These are phyloP conservation scores for Gopherus evgoodei DNA, from an alignment of 2,113 vertebrate genomes.

Conservation along the genomic window DNA sequence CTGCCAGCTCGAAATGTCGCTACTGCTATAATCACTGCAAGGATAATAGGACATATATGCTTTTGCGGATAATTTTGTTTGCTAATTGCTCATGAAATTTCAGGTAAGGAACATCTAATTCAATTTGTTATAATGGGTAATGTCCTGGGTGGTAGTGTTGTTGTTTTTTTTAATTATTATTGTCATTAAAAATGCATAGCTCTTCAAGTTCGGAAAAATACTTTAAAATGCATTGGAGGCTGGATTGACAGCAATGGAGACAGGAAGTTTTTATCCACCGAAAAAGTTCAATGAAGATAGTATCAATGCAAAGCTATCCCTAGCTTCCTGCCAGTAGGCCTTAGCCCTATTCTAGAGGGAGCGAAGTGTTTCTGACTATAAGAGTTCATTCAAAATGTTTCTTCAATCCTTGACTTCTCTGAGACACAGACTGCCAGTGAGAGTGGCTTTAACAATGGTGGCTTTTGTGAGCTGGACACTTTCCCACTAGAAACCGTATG, in stretches of 20 bases:
- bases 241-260: neutral
- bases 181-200: neutral
- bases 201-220: neutral
- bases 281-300: accelerated
- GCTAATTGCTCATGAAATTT: slow-evolving; percentile 19
- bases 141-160: neutral
- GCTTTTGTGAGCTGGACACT: neutral
- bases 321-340: neutral
- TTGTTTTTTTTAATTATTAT: slow-evolving; percentile 3
- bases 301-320: neutral
- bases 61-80: neutral
- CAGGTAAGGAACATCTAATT: neutral
- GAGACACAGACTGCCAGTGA: accelerated
- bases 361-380: neutral
- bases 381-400: neutral
- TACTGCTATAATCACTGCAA: neutral
- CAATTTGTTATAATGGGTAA: slow-evolving; percentile 8
- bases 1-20: slow-evolving; percentile 16
- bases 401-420: neutral
- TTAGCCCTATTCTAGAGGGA: neutral
- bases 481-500: neutral
- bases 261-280: neutral
- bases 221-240: neutral
- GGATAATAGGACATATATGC: neutral
- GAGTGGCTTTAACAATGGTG: neutral